Evolutionary conservation across 2,797 vertebrate genomes (phyloP).

Genomic region (Premnoplex brunnescens): DNA sequence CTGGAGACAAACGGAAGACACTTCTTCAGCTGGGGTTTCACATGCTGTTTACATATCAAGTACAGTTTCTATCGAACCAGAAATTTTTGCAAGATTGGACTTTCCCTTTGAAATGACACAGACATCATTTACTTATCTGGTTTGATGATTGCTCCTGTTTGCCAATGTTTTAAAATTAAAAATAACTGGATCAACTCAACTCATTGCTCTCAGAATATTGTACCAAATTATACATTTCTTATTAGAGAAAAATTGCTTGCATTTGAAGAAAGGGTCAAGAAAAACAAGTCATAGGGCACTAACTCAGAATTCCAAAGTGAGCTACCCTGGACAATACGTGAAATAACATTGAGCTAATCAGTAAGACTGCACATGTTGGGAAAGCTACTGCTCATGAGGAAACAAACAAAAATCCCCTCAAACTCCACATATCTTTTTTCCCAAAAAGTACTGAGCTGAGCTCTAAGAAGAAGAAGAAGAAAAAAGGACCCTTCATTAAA

Average conservation of each 20-base stretch:
- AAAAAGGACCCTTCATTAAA: neutral
- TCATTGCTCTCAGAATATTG: neutral
- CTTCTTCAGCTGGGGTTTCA: neutral
- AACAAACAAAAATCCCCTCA: neutral
- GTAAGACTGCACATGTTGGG: neutral
- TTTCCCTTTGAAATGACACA: neutral
- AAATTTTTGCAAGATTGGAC: neutral
- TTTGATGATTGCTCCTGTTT: neutral
- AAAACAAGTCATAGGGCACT: neutral
- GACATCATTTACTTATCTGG: neutral
- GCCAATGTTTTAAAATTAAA: neutral
- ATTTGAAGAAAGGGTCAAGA: neutral
- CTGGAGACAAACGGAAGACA: neutral
- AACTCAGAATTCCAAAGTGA: neutral
- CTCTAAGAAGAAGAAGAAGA: neutral
- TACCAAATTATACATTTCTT: neutral
- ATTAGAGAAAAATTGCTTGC: neutral
- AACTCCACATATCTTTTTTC: neutral
- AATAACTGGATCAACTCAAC: neutral
- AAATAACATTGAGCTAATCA: neutral
- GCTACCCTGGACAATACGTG: neutral
- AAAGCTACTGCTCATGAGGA: neutral
- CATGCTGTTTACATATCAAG: neutral
- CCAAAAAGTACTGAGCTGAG: neutral
- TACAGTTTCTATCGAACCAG: neutral